A percentile compares a stretch with the other conserved stretches of the same genome.
Evolutionary conservation across 2,888 invertebrate genomes (phyloP).

Genomic region (Baccha elongata): DNA sequence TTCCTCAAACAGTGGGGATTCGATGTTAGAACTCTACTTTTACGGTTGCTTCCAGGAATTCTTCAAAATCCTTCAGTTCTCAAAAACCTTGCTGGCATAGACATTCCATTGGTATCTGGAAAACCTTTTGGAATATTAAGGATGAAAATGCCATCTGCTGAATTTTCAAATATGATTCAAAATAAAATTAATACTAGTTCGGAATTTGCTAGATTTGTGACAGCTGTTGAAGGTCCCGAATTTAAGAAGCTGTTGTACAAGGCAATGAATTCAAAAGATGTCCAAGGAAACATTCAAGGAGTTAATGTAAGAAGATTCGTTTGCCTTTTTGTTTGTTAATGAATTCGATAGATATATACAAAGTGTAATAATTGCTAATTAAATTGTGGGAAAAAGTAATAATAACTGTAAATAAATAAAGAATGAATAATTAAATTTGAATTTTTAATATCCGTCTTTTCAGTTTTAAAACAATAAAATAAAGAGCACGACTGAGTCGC

Average conservation of each 20-base stretch:
- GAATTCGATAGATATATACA: too few relatives aligned
- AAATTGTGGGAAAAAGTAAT: too few relatives aligned
- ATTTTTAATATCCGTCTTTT: too few relatives aligned
- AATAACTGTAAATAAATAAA: too few relatives aligned
- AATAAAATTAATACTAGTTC: constrained; percentile 14
- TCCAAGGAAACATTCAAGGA: background rate
- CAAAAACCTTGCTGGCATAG: background rate
- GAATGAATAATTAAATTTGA: too few relatives aligned
- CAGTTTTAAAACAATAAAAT: too few relatives aligned
- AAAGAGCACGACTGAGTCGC: too few relatives aligned
- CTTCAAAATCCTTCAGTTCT: background rate
- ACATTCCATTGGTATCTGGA: background rate
- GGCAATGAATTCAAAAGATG: background rate
- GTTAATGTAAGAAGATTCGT: background rate
- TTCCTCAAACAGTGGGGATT: constrained; percentile 7
- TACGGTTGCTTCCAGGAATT: background rate
- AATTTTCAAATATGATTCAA: background rate
- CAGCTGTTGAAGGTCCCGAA: background rate
- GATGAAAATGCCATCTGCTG: background rate
- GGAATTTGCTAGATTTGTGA: constrained; percentile 3
- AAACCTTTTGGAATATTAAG: background rate
- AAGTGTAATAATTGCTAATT: too few relatives aligned
- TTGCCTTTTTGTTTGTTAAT: too few relatives aligned
- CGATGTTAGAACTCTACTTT: background rate
- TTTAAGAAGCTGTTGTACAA: background rate